phyloP scores from a whole-genome alignment of 2,113 vertebrate species.

The Chamaea fasciata region DNA sequence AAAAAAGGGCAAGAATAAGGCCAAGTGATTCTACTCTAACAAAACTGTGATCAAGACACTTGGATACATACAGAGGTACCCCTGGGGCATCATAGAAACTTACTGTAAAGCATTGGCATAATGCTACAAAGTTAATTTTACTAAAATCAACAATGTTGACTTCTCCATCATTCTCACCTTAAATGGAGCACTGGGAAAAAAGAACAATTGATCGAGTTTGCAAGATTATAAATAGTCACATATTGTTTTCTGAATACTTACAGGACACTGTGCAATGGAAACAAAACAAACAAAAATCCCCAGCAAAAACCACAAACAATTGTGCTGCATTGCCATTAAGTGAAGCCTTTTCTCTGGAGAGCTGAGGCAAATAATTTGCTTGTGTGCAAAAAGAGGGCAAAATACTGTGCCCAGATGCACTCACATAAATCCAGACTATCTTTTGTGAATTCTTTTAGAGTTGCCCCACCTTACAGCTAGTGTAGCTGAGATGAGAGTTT shows the following conservation, averaged over 20 bases:
- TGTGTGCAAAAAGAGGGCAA: not conserved
- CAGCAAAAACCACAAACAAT: not conserved
- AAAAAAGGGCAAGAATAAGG: not conserved
- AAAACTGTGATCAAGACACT: not conserved
- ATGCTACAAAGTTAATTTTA: slow-evolving; percentile 39
- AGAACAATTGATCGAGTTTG: not conserved
- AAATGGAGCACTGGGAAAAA: not conserved
- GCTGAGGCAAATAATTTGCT: not conserved
- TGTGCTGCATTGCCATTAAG: not conserved
- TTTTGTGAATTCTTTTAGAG: not conserved
- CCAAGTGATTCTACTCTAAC: not conserved
- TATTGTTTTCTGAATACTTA: not conserved
- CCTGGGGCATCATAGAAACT: not conserved
- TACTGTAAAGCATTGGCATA: slow-evolving; percentile 25
- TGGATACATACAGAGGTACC: slow-evolving; percentile 3
- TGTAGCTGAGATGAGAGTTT: not conserved
- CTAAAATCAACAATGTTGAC: slow-evolving; percentile 35
- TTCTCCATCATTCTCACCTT: not conserved
- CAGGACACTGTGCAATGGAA: not conserved
- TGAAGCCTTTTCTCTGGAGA: not conserved
- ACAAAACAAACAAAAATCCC: not conserved
- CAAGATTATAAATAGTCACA: not conserved
- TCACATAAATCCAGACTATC: not conserved
- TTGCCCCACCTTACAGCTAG: not conserved
- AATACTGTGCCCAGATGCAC: not conserved